Evolutionary conservation across 2,888 invertebrate species (phyloP).

Genomic region (Rutpela maculata): DNA sequence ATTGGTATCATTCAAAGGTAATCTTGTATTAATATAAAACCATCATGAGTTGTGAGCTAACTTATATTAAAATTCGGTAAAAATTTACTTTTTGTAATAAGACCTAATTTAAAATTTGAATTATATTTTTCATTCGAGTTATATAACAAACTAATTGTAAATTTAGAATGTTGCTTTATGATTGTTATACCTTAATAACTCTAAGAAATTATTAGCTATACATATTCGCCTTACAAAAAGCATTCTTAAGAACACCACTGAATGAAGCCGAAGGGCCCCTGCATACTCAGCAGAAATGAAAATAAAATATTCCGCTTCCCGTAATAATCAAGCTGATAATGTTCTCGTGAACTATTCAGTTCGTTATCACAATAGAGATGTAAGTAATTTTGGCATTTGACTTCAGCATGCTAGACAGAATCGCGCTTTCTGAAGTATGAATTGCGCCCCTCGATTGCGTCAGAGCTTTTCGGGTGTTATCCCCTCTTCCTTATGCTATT

Average conservation of each 20-base stretch:
- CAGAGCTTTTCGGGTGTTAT: conserved; percentile 68
- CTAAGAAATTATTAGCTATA: neutral
- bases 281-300: neutral
- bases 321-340: conserved; percentile 13
- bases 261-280: neutral
- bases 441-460: conserved; percentile 56
- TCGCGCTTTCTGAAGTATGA: conserved; percentile 16
- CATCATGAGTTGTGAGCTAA: too few relatives aligned
- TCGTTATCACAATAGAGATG: conserved; percentile 41
- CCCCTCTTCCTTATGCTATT: conserved; percentile 74
- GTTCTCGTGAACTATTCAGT: neutral
- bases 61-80: too few relatives aligned
- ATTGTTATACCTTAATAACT: neutral
- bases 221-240: neutral
- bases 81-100: neutral
- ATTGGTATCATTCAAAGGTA: neutral
- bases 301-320: neutral
- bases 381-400: conserved; percentile 43
- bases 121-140: neutral
- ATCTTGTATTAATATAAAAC: neutral
- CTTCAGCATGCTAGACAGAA: conserved; percentile 27
- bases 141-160: conserved; percentile 10
- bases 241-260: conserved; percentile 11
- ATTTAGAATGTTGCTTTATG: conserved; percentile 8
- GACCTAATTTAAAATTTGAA: neutral